A percentile compares a stretch with the other conserved stretches of the same genome.
phyloP scores from a whole-genome alignment of 2,113 vertebrate genomes.

The Pituophis catenifer region DNA sequence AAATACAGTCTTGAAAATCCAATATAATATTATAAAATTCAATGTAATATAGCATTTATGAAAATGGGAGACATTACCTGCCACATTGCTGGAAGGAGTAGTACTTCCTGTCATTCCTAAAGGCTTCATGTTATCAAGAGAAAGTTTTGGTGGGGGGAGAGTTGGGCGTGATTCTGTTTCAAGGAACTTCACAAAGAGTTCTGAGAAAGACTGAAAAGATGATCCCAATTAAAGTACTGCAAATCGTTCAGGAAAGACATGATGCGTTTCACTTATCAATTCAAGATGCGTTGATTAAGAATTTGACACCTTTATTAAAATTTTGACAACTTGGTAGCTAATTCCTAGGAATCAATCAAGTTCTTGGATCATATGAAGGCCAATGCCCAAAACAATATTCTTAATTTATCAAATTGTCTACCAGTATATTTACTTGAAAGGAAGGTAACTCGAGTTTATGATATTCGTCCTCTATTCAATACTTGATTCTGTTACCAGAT shows the following conservation, averaged over 20 bases:
- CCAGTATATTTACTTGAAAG: background rate
- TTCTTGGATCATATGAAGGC: background rate
- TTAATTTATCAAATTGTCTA: background rate
- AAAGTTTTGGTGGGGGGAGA: conserved; percentile 82
- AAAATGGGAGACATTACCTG: conserved; percentile 69
- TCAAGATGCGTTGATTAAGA: background rate
- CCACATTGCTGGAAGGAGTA: conserved; percentile 34
- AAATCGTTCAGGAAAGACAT: background rate
- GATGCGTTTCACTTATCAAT: background rate
- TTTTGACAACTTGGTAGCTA: background rate
- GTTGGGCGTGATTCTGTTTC: conserved; percentile 89
- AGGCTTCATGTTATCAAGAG: conserved; percentile 81
- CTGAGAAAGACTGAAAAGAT: conserved; percentile 88
- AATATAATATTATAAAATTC: background rate
- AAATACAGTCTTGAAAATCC: background rate
- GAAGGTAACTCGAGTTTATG: background rate
- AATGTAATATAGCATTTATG: background rate
- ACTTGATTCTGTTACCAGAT: background rate
- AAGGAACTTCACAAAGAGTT: conserved; percentile 95
- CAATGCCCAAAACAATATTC: background rate
- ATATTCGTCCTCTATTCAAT: background rate
- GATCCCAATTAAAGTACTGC: conserved; percentile 21
- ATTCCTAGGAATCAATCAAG: background rate
- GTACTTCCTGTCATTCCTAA: conserved; percentile 70
- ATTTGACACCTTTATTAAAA: background rate